phyloP scores from a whole-genome alignment of 1,140 invertebrate genomes.

The Nymphalis io region DNA sequence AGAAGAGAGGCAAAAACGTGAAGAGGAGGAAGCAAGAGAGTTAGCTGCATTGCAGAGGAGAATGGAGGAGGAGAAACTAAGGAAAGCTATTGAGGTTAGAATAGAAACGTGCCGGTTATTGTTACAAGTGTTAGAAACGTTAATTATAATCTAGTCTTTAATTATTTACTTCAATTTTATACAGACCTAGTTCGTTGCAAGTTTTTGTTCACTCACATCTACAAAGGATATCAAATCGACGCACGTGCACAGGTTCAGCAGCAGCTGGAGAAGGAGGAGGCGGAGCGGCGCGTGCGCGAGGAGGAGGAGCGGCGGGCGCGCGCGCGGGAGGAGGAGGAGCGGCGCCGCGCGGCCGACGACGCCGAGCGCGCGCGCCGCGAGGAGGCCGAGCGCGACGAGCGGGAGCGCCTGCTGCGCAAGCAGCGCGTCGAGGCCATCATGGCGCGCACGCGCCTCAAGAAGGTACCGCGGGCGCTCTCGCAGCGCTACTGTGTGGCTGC shows the following conservation, averaged over 20 bases:
- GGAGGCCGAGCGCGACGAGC: slow-evolving; percentile 65
- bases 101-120: too few species aligned
- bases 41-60: slow-evolving; percentile 86
- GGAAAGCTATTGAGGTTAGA: slow-evolving; percentile 83
- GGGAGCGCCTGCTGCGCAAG: slow-evolving; percentile 58
- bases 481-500: not conserved
- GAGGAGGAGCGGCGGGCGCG: slow-evolving; percentile 85
- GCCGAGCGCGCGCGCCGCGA: slow-evolving; percentile 53
- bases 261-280: slow-evolving; percentile 87
- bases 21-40: slow-evolving; percentile 88
- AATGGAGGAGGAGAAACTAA: slow-evolving; percentile 88
- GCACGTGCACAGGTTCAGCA: slow-evolving; percentile 80
- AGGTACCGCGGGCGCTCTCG: slow-evolving; percentile 42
- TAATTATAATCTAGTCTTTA: too few species aligned
- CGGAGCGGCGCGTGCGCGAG: slow-evolving; percentile 87
- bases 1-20: slow-evolving; percentile 88
- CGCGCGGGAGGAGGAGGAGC: slow-evolving; percentile 53
- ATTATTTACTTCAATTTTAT: too few species aligned
- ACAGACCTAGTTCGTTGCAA: too few species aligned
- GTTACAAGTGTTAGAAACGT: too few species aligned
- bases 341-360: slow-evolving; percentile 54
- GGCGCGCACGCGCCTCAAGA: slow-evolving; percentile 65
- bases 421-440: slow-evolving; percentile 71
- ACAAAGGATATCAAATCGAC: not conserved
- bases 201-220: too few species aligned